A percentile compares a stretch with the other conserved stretches of the same genome.
These are phyloP conservation scores for Dryadula phaetusa DNA, from an alignment of 2,888 invertebrate species.

Conservation along the genomic window DNA sequence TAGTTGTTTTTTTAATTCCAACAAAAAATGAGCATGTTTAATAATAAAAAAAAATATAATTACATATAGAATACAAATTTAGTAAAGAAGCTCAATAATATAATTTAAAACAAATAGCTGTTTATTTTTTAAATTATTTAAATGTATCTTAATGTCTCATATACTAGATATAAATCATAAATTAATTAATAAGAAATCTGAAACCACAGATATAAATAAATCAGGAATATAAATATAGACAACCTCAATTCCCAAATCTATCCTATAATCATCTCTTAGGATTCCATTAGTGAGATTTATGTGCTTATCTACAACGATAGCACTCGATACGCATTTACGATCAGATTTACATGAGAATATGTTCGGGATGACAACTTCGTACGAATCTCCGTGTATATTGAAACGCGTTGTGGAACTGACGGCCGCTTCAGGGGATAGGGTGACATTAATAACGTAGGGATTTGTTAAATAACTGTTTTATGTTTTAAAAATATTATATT, in stretches of 20 bases:
- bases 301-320: slow-evolving; percentile 31
- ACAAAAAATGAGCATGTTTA: no score
- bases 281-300: slow-evolving; percentile 38
- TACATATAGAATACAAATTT: no score
- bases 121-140: no score
- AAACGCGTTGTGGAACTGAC: slow-evolving; percentile 49
- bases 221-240: neutral
- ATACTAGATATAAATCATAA: neutral
- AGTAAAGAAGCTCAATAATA: no score
- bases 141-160: no score
- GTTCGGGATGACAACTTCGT: slow-evolving; percentile 44
- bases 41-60: no score
- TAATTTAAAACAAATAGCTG: no score
- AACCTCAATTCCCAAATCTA: slow-evolving; percentile 18
- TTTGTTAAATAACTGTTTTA: slow-evolving; percentile 3
- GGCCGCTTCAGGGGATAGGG: slow-evolving; percentile 45
- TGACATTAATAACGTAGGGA: slow-evolving; percentile 24
- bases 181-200: neutral
- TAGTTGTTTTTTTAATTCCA: no score
- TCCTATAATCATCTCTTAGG: slow-evolving; percentile 15
- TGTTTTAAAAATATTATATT: no score
- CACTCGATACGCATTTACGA: slow-evolving; percentile 45
- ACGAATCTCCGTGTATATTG: slow-evolving; percentile 47
- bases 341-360: slow-evolving; percentile 52
- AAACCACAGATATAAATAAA: slow-evolving; percentile 4